Conservation (phyloP, 2,797 vertebrate genomes). For the Remorina albescens region DNA sequence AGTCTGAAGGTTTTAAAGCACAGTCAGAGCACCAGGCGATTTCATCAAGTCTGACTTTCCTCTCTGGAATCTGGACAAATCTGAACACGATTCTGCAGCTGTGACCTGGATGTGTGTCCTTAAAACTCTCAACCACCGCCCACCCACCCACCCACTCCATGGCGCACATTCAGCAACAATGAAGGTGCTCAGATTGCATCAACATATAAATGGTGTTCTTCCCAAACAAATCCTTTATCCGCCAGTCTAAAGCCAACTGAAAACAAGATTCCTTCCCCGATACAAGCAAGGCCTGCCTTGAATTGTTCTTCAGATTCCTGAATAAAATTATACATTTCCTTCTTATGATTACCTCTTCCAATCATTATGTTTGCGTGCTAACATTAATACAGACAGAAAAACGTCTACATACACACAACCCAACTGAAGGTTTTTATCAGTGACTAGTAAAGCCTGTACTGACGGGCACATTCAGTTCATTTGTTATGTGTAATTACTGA, state of each 20-base stretch:
- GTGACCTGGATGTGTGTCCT: constrained; percentile 3
- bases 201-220: background rate
- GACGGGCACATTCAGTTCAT: background rate
- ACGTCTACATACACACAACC: background rate
- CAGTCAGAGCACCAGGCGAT: background rate
- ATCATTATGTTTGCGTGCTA: background rate
- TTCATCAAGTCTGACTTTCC: constrained; percentile 24
- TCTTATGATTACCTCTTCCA: background rate
- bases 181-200: background rate
- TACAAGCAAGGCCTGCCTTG: background rate
- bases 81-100: constrained; percentile 52
- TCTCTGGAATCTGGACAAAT: constrained; percentile 64
- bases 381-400: background rate
- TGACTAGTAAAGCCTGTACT: background rate
- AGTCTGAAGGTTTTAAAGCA: background rate
- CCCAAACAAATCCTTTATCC: background rate
- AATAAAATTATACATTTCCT: background rate
- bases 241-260: no score
- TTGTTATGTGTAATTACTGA: background rate
- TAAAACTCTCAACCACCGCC: background rate
- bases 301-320: constrained; percentile 3
- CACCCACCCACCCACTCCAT: constrained; percentile 23
- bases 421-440: background rate
- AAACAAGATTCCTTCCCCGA: background rate
- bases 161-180: background rate